Base-by-base conservation (phyloP, 2,113 vertebrate species). In the Ancistrus triradiatus region DNA sequence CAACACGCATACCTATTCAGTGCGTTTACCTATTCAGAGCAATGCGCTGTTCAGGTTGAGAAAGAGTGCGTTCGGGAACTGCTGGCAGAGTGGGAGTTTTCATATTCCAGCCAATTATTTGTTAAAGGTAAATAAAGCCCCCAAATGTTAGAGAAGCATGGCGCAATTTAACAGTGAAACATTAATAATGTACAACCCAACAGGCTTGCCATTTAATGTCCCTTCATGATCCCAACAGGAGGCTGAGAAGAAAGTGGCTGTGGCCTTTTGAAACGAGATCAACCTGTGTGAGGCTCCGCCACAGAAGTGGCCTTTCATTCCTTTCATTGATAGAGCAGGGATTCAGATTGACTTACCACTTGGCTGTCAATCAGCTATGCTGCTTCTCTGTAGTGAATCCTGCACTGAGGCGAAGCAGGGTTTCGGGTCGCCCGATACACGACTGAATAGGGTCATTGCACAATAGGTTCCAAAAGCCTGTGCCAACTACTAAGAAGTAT, bases 131-230 rank as follows among this genome's bases (percentile, higher is more conserved):
- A 73, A 73, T 69, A 62, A 73, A 60, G 24, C 35, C 1, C 43
- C 21, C 14, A 50, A 63, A 44, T 58, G 58, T 35, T 46, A 19
- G 15, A 60, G 42, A 22, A 38, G 42, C 6, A 24, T 24, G 9
- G 28, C 18, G 58, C 38, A 58, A 64, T 58, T 64, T 61, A 46
- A 27, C 43, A 14, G 56, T 44, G 66, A 35, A 31, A 63, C 52
- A 69, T 74, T 69, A 74, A 74, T 74, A 69, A 74, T 74, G 72
- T 59, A 74, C 66, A 58, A 57, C 72, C 72, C 61, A 61, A 63
- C 55, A 69, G 72, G 66, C 49, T 56, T 74, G 66, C 59, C 61
- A 65, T 74, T 74, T 69, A 66, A 25, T 47, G 22, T 37, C 49
- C 46, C 63, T 65, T 63, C 56, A 48, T 74, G 72, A 65, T 63